These are phyloP conservation scores for Cryptocephalus moraei DNA, from an alignment of 2,888 invertebrate species.

Conservation along the genomic window DNA sequence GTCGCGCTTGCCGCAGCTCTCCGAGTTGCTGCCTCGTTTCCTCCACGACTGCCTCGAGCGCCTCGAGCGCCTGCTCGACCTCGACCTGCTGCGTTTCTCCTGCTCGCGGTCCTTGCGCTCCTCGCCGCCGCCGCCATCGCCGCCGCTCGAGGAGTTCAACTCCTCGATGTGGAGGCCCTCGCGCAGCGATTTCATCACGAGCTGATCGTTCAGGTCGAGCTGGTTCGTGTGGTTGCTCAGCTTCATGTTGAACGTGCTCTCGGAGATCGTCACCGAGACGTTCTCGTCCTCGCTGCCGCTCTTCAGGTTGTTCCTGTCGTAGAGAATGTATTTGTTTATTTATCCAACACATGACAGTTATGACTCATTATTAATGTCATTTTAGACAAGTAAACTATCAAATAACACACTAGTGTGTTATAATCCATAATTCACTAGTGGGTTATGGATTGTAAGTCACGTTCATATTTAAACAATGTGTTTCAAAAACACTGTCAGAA, in stretches of 20 bases:
- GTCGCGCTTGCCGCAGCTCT: conserved; percentile 13
- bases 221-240: conserved; percentile 27
- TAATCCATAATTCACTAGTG: too few relatives aligned
- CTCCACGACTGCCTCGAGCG: conserved; percentile 17
- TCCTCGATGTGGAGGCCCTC: conserved; percentile 31
- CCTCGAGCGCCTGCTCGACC: conserved; percentile 19
- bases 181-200: conserved; percentile 33
- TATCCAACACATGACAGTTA: too few relatives aligned
- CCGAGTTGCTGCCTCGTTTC: conserved; percentile 20
- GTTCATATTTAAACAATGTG: too few relatives aligned
- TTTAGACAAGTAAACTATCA: too few relatives aligned
- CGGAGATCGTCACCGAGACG: conserved; percentile 36
- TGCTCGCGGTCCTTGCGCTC: conserved; percentile 19
- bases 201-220: conserved; percentile 34
- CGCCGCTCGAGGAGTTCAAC: conserved; percentile 14
- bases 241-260: conserved; percentile 30
- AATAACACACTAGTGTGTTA: too few relatives aligned
- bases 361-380: too few relatives aligned
- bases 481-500: too few relatives aligned
- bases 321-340: not conserved
- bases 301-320: conserved; percentile 1
- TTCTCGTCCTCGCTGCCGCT: conserved; percentile 37
- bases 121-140: conserved; percentile 14
- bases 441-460: too few relatives aligned
- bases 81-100: conserved; percentile 22